Percentiles rank a stretch among this genome's conserved stretches.
Evolutionary conservation across 2,113 vertebrate genomes (phyloP).

Genomic region (Cynopterus brachyotis): DNA sequence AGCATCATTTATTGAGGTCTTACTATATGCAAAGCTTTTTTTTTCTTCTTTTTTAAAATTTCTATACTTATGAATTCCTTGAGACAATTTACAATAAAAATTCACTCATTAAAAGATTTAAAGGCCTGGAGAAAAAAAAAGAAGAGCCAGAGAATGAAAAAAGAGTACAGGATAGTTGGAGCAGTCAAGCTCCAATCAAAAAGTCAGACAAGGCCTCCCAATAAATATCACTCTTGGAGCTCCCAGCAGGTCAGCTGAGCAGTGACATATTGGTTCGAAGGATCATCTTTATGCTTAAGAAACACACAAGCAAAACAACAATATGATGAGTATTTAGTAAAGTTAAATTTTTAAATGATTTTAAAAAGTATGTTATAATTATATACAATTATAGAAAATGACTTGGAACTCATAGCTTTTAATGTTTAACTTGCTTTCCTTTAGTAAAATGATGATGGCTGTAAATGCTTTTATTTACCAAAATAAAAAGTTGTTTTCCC

Average conservation of each 20-base stretch:
- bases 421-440: constrained; percentile 11
- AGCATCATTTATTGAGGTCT: not conserved
- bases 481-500: not conserved
- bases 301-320: not conserved
- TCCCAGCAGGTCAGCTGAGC: not conserved
- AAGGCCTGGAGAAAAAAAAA: not conserved
- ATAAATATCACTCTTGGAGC: too few species aligned
- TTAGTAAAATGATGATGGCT: not conserved
- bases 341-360: not conserved
- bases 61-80: not conserved
- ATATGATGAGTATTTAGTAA: not conserved
- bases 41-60: too few species aligned
- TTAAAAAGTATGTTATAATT: not conserved
- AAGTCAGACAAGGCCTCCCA: too few species aligned
- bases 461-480: not conserved
- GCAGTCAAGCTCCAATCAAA: not conserved
- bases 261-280: not conserved
- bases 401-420: not conserved
- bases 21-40: not conserved
- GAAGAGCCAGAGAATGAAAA: not conserved
- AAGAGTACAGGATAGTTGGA: not conserved
- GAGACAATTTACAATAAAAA: not conserved
- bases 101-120: not conserved
- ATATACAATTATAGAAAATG: not conserved
- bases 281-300: not conserved